Evolutionary conservation across 2,888 invertebrate genomes (phyloP).

Genomic region (Nemurella pictetii): DNA sequence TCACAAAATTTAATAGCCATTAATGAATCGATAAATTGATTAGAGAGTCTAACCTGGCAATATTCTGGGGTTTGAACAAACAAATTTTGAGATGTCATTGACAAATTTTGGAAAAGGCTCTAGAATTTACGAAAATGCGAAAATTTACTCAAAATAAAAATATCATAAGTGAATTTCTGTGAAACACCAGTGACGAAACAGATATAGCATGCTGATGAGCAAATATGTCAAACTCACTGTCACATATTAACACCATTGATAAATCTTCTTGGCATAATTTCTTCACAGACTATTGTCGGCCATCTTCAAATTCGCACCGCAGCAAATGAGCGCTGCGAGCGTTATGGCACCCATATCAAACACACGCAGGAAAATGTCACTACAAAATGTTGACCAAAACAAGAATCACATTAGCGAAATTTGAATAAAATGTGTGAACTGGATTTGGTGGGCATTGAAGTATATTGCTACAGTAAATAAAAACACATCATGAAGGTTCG

Average conservation of each 20-base stretch:
- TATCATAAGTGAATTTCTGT: neutral
- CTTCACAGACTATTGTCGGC: neutral
- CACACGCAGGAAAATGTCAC: too few relatives aligned
- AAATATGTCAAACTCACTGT: constrained; percentile 4
- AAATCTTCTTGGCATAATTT: constrained; percentile 9
- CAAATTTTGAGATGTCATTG: neutral
- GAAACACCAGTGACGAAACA: neutral
- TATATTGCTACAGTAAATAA: too few relatives aligned
- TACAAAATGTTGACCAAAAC: too few relatives aligned
- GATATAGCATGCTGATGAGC: neutral
- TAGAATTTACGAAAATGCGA: neutral
- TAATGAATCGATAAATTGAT: too few relatives aligned
- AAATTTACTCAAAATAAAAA: neutral
- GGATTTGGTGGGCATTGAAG: too few relatives aligned
- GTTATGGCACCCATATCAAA: too few relatives aligned
- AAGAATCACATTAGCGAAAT: too few relatives aligned
- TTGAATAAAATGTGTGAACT: too few relatives aligned
- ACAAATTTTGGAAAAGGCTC: neutral
- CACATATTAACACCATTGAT: constrained; percentile 25
- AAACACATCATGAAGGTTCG: too few relatives aligned
- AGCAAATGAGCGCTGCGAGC: too few relatives aligned
- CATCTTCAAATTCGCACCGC: too few relatives aligned
- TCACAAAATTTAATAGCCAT: too few relatives aligned
- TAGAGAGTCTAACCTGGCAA: neutral
- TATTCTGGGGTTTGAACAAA: neutral